A percentile compares a stretch with the other conserved stretches of the same genome.
Conservation (phyloP, 1,140 invertebrate genomes). For the Drosophila bocki region DNA sequence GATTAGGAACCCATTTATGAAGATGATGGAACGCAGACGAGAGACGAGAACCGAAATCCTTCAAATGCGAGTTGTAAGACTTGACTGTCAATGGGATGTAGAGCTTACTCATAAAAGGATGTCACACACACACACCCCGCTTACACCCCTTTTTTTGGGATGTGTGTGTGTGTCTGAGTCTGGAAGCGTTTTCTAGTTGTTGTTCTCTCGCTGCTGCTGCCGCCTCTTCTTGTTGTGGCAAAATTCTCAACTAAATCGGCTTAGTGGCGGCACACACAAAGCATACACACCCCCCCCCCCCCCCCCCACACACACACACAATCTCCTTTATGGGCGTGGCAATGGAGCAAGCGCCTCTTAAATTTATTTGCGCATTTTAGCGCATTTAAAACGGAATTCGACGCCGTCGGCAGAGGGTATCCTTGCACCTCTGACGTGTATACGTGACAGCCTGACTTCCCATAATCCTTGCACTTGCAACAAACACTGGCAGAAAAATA, state of each 20-base stretch:
- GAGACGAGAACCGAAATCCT: neutral
- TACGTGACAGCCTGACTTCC: conserved; percentile 33
- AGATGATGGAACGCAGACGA: neutral
- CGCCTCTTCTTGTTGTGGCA: conserved; percentile 30
- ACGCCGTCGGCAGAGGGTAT: conserved; percentile 32
- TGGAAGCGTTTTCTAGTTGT: conserved; percentile 24
- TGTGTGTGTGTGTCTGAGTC: conserved; percentile 5
- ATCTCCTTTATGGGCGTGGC: conserved; percentile 39
- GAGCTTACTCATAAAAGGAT: conserved; percentile 17
- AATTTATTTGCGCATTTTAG: conserved; percentile 75
- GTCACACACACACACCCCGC: neutral
- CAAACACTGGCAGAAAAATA: neutral
- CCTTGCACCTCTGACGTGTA: conserved; percentile 39
- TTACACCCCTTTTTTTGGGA: neutral
- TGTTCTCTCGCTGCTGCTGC: neutral
- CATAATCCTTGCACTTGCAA: conserved; percentile 43
- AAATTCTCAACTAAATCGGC: conserved; percentile 53
- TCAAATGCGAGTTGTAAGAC: conserved; percentile 7
- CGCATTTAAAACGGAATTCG: conserved; percentile 69
- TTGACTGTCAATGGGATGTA: conserved; percentile 8
- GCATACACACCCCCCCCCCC: conserved; percentile 4
- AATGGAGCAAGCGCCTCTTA: conserved; percentile 40
- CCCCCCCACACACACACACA: conserved; percentile 2
- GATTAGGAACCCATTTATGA: conserved; percentile 11
- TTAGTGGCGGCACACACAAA: conserved; percentile 31